Base-by-base conservation (phyloP, 1,140 invertebrate species). In the Drosophila subpulchrella region DNA sequence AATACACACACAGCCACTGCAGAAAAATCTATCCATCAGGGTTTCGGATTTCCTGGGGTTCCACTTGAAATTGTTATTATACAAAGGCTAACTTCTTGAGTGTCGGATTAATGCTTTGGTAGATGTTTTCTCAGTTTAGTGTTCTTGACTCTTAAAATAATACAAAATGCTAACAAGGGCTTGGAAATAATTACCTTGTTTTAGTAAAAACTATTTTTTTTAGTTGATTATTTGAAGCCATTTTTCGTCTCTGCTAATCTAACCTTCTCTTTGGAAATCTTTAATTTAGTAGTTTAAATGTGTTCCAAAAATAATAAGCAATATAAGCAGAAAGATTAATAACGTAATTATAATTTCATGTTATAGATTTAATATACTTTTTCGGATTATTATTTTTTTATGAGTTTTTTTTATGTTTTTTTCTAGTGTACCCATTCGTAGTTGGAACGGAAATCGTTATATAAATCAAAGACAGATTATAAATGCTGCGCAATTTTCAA, bases 381-480 rank as follows among this genome's bases (percentile, higher is more conserved):
- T 38, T 7, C 11, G 11, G 12, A 13, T 12, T 4, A 11, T 34
- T 10, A 32, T 34, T 8, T 8, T 27, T 27, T 8, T 4, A 5
- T 6, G 3, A 24, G 4, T 24, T 38, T 3, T 38, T 4, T 8
- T 1, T 17, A 6, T 12, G 4, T 34, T 53, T 38, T 36, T 17
- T 65, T 6, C 12, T 10, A 61, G 67, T 72, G 73, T 12, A 50
- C 12, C 10, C 66, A 51, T 27, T 50, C 66, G 75, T 66, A 75
- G 67, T 80, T 89, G 73, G 78, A 84, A 66, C 84, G 84, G 84
- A 89, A 89, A 89, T 89, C 84, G 84, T 89, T 89, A 89, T 89
- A 89, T 89, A 89, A 89, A 89, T 89, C 84, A 89, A 89, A 81
- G 84, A 84, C 84, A 89, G 84, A 84, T 88, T 88, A 88, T 83